These are phyloP conservation scores for Diplodus puntazzo DNA, from an alignment of 2,797 vertebrate species.

Conservation along the genomic window DNA sequence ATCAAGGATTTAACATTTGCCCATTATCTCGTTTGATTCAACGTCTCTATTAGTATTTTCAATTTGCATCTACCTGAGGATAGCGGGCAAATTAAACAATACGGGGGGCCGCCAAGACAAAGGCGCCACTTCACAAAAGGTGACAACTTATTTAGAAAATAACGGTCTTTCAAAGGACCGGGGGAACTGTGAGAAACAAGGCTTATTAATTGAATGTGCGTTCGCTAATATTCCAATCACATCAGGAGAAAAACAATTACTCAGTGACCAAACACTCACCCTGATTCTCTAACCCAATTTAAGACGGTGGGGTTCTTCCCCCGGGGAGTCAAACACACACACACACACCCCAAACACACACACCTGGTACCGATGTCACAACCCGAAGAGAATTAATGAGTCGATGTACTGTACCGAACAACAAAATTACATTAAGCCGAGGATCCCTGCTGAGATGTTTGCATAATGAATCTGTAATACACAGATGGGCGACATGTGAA, in stretches of 20 bases:
- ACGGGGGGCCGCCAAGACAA: slow-evolving; percentile 2
- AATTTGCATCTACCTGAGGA: slow-evolving; percentile 54
- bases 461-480: slow-evolving; percentile 23
- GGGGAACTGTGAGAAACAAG: slow-evolving; percentile 1
- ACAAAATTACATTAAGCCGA: slow-evolving; percentile 19
- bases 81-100: slow-evolving; percentile 42
- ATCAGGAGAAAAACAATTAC: slow-evolving; percentile 62
- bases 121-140: slow-evolving; percentile 55
- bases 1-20: slow-evolving; percentile 30
- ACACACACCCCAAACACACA: background rate
- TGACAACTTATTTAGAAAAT: slow-evolving; percentile 58
- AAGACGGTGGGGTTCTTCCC: slow-evolving; percentile 12
- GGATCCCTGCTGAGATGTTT: slow-evolving; percentile 24
- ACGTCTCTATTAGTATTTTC: slow-evolving; percentile 54
- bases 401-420: slow-evolving; percentile 19
- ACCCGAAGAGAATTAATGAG: slow-evolving; percentile 42
- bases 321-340: slow-evolving; percentile 17
- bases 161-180: slow-evolving; percentile 28
- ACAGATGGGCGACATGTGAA: background rate
- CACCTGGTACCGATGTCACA: slow-evolving; percentile 4
- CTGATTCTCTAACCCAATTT: slow-evolving; percentile 33
- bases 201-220: slow-evolving; percentile 45
- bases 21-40: slow-evolving; percentile 49
- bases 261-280: slow-evolving; percentile 26
- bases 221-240: slow-evolving; percentile 41